Evolutionary conservation across 2,888 invertebrate species (phyloP), one percentile per base, ranked within the genome.

Genomic region (Trichogramma dendrolimi): DNA sequence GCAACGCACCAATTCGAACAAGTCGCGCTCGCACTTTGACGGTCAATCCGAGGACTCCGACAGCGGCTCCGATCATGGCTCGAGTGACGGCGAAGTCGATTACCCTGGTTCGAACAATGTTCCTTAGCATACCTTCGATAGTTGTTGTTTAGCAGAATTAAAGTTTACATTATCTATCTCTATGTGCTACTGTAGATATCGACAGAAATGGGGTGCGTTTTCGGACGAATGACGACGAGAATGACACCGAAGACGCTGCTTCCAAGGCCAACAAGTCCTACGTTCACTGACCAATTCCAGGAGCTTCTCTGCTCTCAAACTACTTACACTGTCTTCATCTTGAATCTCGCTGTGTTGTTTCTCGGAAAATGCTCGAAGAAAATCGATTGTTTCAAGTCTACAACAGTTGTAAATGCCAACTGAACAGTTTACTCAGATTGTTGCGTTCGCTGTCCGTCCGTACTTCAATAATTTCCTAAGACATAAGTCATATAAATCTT

Each of bases 21-120:
- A 67, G 51, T 67, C 65, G 46, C 72, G 72, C 47, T 71, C 69
- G n/a, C 69, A 69, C 38, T 69, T 64, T 27, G 71, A 75, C 55
- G 77, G 78, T 76, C 78, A 75, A 61, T 79, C 79, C 43, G 79
- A 79, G 60, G 78, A 79, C 66, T 78, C 78, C 41, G 75, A 73
- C 48, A 78, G 77, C 67, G 78, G 79, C 60, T 76, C 76, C 52
- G 75, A 65, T 41, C 27, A 27, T 27, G 63, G 75, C 66, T 78
- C 77, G 60, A 79, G 78, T 69, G 77, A 78, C 64, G 77, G 73
- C 66, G 77, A 75, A 8, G 65, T 10, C 43, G 41, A 58, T 4
- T 62, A 59, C 6, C 48, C 62, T 27, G 63, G 63, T 65, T 46
- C 40, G 63, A n/a, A 47, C 27, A 48, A n/a, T 14, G 11, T 65